Base-by-base conservation (phyloP, 2,113 vertebrate species). In the Thryonomys swinderianus region DNA sequence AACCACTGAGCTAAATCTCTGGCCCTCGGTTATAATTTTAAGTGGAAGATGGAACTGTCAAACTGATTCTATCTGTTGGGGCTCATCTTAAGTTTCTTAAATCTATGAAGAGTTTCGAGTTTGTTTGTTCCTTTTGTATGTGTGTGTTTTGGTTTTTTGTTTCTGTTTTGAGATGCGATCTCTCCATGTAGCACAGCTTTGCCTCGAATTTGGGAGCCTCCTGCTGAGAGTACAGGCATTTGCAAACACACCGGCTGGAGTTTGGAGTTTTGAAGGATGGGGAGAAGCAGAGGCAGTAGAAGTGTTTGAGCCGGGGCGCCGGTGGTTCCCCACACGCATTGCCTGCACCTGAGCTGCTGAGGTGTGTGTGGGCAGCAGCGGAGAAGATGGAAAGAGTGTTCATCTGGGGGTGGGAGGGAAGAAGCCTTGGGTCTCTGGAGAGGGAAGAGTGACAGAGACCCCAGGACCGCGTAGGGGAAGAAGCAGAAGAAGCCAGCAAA, bases 1-100 rank as follows among this genome's bases (percentile, higher is more conserved):
- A n/a, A n/a, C n/a, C n/a, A n/a, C n/a, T n/a, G n/a, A n/a, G n/a
- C n/a, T n/a, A n/a, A n/a, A n/a, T n/a, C n/a, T n/a, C n/a, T n/a
- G n/a, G n/a, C n/a, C n/a, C 78, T 88, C 71, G 48, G 17, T 85
- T 83, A 30, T 88, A 85, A 74, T 92, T 90, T 88, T 25, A 88
- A 78, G 57, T 16, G 6, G 42, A 42, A 88, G 13, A 66, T 2
- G 73, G 8, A 61, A 53, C 48, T 61, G 23, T 85, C 37, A 69
- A 79, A 11, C 27, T 76, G 34, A 71, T 51, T 88, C 83, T 57
- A 73, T 88, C 40, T 61, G 37, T 53, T n/a, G 40, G 51, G 7
- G 10, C 7, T 0, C 7, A 27, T 71, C 8, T 10, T 8, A 14
- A 51, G 4, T 0, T 7, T 40, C 1, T 30, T 20, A 30, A 34